These are phyloP conservation scores for Lithophane semibrunnea DNA, from an alignment of 2,888 invertebrate genomes.

Conservation along the genomic window DNA sequence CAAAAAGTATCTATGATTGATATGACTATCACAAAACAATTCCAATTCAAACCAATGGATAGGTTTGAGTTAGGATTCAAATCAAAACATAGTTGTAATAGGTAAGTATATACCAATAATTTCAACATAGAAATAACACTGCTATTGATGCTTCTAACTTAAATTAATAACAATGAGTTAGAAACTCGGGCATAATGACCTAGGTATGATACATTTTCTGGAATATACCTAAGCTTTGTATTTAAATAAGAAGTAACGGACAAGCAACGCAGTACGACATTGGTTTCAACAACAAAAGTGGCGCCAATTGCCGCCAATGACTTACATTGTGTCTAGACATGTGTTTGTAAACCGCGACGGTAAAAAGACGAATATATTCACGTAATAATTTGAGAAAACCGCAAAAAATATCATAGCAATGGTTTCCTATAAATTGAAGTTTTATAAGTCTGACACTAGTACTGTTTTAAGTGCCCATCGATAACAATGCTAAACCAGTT, in stretches of 20 bases:
- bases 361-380: constrained; percentile 9
- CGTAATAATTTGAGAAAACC: not conserved
- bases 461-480: constrained; percentile 59
- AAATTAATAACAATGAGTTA: not conserved
- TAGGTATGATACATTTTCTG: not conserved
- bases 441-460: constrained; percentile 31
- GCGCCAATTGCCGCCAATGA: constrained; percentile 58
- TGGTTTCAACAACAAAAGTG: constrained; percentile 49
- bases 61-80: not conserved
- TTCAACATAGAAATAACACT: not conserved
- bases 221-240: not conserved
- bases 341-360: constrained; percentile 37
- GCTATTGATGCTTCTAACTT: not conserved
- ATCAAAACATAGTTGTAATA: constrained; percentile 5
- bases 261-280: constrained; percentile 2
- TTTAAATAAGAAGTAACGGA: constrained; percentile 34
- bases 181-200: not conserved
- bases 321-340: constrained; percentile 39
- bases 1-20: constrained; percentile 58
- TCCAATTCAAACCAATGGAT: not conserved
- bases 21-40: constrained; percentile 10
- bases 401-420: constrained; percentile 10
- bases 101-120: not conserved
- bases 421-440: constrained; percentile 9
- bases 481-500: constrained; percentile 80